Evolutionary conservation across 1,140 invertebrate genomes (phyloP), one percentile per base, ranked within the genome.

Genomic region (Lanistes nyassanus): DNA sequence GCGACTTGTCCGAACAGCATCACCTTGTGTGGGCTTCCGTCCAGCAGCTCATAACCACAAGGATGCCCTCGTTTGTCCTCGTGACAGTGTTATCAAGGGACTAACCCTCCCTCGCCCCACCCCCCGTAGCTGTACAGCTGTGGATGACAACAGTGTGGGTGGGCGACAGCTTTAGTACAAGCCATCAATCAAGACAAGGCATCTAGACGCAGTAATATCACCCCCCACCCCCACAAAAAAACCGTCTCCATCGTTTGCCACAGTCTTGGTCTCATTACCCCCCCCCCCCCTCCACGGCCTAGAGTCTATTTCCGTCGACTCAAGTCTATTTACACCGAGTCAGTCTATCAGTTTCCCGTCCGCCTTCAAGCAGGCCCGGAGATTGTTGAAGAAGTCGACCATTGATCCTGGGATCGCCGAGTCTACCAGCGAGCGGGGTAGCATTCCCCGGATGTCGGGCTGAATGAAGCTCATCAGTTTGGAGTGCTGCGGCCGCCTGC

Each of bases 391-490:
- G 74, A 86, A 84, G 16, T 82, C 84, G 9, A 71, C 68, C 78
- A 83, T 82, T 23, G 81, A 83, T 2, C 74, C 75, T 16, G 83
- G 85, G 26, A 86, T 79, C 26, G 84, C 84, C 7, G 79, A 74
- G 51, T 85, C 83, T 0, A 82, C 81, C 16, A 85, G 58, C 9
- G 76, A 71, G 34, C 79, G 81, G 0, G 85, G 85, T n/a, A 85
- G 70, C 79, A 82, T 81, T 9, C 85, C 85, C 29, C 80, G 78
- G 23, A 86, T 83, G 47, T 85, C 83, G 16, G 85, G 81, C 77
- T 86, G 85, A 39, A 84, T 84, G 36, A 84, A 75, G 34, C 72
- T 86, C 36, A 83, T 77, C 66, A 86, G 53, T 42, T 79, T 83
- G 26, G 83, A 82, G 34, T 81, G 79, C 56, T 82, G 80, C 34